A percentile compares a stretch with the other conserved stretches of the same genome.
Evolutionary conservation across 2,888 invertebrate species (phyloP).

Genomic region (Trachelus iudaicus): DNA sequence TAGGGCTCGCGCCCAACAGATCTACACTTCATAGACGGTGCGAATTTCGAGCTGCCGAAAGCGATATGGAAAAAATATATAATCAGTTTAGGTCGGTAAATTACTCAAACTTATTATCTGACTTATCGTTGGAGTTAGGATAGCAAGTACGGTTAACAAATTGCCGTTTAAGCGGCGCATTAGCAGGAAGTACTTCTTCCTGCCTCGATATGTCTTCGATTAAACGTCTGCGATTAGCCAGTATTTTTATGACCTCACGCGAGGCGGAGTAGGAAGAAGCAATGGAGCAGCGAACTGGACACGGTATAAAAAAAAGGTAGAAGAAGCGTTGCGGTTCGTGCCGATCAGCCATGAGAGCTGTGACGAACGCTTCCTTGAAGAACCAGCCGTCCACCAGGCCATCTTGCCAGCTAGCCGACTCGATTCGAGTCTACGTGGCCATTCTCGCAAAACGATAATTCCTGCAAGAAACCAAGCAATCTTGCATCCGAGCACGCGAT

Average conservation of each 20-base stretch:
- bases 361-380: constrained; percentile 13
- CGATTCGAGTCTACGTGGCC: neutral
- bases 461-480: constrained; percentile 11
- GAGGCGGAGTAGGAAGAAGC: neutral
- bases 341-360: constrained; percentile 5
- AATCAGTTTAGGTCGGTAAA: neutral
- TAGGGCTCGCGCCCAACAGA: no score
- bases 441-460: constrained; percentile 20
- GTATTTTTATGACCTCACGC: constrained; percentile 7
- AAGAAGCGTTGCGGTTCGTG: constrained; percentile 1
- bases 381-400: neutral
- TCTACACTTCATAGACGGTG: no score
- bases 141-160: neutral
- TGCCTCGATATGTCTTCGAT: neutral
- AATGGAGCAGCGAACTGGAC: neutral
- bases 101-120: neutral
- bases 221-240: neutral
- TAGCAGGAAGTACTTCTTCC: neutral
- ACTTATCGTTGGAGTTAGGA: neutral
- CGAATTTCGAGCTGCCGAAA: neutral
- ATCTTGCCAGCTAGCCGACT: neutral
- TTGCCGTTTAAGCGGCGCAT: neutral
- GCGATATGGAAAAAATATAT: neutral
- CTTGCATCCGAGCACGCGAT: constrained; percentile 6
- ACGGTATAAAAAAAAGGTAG: neutral